Evolutionary conservation across 2,797 vertebrate genomes (phyloP).

Genomic region (Anguilla pacifica): DNA sequence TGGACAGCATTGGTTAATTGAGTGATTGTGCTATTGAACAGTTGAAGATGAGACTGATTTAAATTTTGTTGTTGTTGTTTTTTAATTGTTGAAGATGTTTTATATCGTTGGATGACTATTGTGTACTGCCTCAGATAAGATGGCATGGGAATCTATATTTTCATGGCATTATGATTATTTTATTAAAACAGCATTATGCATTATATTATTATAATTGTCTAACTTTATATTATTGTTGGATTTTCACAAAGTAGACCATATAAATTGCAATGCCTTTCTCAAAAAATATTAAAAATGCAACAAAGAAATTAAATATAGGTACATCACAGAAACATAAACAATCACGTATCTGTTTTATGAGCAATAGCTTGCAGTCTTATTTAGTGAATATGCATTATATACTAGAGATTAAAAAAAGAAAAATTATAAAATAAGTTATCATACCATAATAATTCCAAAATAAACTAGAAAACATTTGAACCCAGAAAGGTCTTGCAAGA

Average conservation of each 20-base stretch:
- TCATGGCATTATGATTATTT: neutral
- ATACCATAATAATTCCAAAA: neutral
- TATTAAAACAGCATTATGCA: neutral
- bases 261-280: neutral
- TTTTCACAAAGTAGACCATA: neutral
- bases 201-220: neutral
- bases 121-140: too few species aligned
- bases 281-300: neutral
- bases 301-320: neutral
- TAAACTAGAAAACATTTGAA: neutral
- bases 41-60: neutral
- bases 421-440: neutral
- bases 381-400: neutral
- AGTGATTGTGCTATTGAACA: neutral
- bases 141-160: neutral
- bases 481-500: neutral
- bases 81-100: neutral
- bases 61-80: too few species aligned
- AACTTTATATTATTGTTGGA: neutral
- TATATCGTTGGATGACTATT: neutral
- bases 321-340: neutral
- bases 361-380: neutral
- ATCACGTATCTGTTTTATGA: neutral
- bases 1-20: neutral
- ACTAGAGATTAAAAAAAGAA: neutral